Evolutionary conservation across 2,797 vertebrate species (phyloP), one percentile per base, ranked within the genome.

Genomic region (Lepilemur ruficaudatus): DNA sequence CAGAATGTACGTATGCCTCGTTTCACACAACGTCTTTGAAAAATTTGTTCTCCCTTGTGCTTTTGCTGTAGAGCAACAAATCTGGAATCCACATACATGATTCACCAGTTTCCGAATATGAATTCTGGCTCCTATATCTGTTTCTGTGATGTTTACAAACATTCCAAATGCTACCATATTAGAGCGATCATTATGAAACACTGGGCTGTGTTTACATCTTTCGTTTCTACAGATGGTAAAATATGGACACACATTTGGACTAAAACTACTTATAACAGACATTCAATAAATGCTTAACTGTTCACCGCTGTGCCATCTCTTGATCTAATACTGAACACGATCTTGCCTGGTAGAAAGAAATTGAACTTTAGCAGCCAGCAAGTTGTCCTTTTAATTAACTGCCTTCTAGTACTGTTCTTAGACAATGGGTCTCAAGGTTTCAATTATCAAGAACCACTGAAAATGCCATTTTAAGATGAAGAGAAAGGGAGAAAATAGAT

Each of bases 161-260:
- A 95, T 85, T 50, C 25, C 94, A 97, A 98, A 96, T 96, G 96
- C 93, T 85, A 96, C 93, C 97, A 97, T 91, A 93, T 94, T 94
- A 94, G 72, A 93, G 70, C 35, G n/a, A 93, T 97, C 75, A 61
- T 81, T 57, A 88, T 61, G 48, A 95, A 97, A 91, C 88, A 91
- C 2, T 93, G 95, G 78, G 32, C 52, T 94, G 92, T 94, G 93
- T 93, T 96, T 92, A 57, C 17, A 55, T 82, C 75, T 91, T 92
- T 91, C 59, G 22, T 91, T 61, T 91, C 94, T 69, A 72, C 96
- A 97, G 96, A 97, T 97, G 97, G 97, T 78, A 91, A 98, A 96
- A 95, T 73, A 89, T 18, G 91, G 93, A 92, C 91, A 96, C 95
- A 91, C 50, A 83, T 95, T 95, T 97, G 95, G 90, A 65, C 67